These are phyloP conservation scores for Alloscopus bannaensis DNA, from an alignment of 2,888 invertebrate genomes.

Conservation along the genomic window DNA sequence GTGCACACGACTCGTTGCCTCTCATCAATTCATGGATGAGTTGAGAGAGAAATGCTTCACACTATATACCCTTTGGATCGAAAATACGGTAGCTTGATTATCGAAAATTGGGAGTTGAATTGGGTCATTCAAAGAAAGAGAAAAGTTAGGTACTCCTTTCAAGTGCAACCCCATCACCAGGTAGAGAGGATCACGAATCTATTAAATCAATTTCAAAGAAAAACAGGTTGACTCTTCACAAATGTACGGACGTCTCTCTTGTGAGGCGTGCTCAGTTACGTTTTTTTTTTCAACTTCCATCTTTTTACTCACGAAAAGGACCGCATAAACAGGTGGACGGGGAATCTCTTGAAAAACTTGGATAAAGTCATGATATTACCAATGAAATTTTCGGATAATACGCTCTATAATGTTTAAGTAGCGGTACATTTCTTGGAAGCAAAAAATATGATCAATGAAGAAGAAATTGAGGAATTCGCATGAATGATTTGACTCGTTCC, in stretches of 20 bases:
- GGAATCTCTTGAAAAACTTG: constrained; percentile 29
- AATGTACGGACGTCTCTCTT: too few relatives aligned
- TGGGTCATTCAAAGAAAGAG: constrained; percentile 29
- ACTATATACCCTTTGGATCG: too few relatives aligned
- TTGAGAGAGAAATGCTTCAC: too few relatives aligned
- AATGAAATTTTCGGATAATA: constrained; percentile 29
- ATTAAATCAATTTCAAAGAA: constrained; percentile 46
- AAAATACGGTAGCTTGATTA: constrained; percentile 42
- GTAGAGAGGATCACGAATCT: constrained; percentile 23
- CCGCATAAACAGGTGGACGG: neutral
- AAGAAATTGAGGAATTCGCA: neutral
- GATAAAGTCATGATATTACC: constrained; percentile 28
- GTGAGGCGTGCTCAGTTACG: too few relatives aligned
- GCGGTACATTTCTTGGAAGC: constrained; percentile 45
- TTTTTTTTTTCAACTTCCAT: too few relatives aligned
- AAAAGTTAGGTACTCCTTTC: constrained; percentile 15
- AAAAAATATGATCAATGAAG: constrained; percentile 6
- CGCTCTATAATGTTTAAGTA: constrained; percentile 28
- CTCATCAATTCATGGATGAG: too few relatives aligned
- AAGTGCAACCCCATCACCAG: neutral
- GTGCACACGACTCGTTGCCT: too few relatives aligned
- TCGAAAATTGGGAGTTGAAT: constrained; percentile 41
- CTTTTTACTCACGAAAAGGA: too few relatives aligned
- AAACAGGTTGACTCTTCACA: too few relatives aligned
- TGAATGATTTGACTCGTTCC: constrained; percentile 4